Evolutionary conservation across 2,113 vertebrate genomes (phyloP).

Genomic region (Lampris megalopsis): DNA sequence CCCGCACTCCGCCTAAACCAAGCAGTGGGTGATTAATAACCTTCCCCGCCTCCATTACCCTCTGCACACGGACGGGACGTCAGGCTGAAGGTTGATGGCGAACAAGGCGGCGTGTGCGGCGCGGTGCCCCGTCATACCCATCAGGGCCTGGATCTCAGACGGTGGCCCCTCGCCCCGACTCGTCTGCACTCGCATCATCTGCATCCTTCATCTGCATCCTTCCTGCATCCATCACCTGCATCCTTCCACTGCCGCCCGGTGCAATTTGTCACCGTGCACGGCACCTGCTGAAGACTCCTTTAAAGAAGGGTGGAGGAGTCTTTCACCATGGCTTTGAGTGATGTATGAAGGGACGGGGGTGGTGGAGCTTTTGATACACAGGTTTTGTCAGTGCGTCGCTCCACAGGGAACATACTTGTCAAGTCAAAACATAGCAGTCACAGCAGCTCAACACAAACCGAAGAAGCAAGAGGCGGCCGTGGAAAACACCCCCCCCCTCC

Average conservation of each 20-base stretch:
- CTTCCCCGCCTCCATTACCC: constrained; percentile 68
- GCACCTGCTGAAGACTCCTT: constrained; percentile 55
- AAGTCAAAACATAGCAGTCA: constrained; percentile 1
- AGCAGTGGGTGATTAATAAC: constrained; percentile 75
- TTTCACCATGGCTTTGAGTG: constrained; percentile 46
- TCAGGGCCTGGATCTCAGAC: constrained; percentile 67
- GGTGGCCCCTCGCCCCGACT: constrained; percentile 44
- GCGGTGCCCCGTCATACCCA: constrained; percentile 69
- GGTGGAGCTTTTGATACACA: constrained; percentile 5
- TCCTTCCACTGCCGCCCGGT: constrained; percentile 57
- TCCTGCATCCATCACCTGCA: constrained; percentile 75
- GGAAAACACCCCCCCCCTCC: too few species aligned
- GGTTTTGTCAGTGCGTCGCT: constrained; percentile 30
- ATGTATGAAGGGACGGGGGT: constrained; percentile 58
- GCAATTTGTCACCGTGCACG: constrained; percentile 64
- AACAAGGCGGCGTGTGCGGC: constrained; percentile 63
- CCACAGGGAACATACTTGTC: constrained; percentile 37
- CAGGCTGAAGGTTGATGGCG: constrained; percentile 81
- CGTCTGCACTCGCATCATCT: constrained; percentile 43
- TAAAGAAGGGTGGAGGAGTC: constrained; percentile 37
- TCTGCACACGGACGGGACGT: constrained; percentile 76
- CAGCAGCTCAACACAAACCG: background rate
- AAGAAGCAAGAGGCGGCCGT: background rate
- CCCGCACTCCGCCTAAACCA: constrained; percentile 25
- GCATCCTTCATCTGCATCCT: constrained; percentile 79